phyloP scores from a whole-genome alignment of 2,113 vertebrate genomes.

The Tenebrosternarchus preto region DNA sequence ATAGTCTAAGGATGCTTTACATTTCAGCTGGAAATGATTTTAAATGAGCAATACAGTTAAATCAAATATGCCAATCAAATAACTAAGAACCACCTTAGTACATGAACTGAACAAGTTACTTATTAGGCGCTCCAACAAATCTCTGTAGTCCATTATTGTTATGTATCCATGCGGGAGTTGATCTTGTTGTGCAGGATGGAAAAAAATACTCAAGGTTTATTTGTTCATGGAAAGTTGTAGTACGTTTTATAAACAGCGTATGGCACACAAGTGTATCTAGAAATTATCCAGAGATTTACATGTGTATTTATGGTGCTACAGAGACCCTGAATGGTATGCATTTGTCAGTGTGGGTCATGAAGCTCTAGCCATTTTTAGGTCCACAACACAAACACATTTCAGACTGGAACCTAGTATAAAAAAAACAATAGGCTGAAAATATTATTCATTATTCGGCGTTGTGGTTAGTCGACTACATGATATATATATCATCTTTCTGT shows the following conservation, averaged over 20 bases:
- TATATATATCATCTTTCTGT: neutral
- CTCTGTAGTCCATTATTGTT: neutral
- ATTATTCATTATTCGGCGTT: neutral
- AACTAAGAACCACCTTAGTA: neutral
- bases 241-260: neutral
- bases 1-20: neutral
- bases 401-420: neutral
- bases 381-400: neutral
- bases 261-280: neutral
- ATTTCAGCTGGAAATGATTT: neutral
- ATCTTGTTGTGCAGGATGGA: neutral
- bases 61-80: neutral
- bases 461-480: neutral
- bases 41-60: neutral
- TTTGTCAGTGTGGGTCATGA: neutral
- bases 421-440: neutral
- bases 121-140: neutral
- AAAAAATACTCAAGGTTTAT: neutral
- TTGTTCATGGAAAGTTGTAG: neutral
- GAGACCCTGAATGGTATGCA: neutral
- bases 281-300: conserved; percentile 27
- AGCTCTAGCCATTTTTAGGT: neutral
- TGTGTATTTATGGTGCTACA: conserved; percentile 19
- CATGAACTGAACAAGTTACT: neutral
- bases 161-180: neutral